Evolutionary conservation across 2,888 invertebrate species (phyloP).

Genomic region (Craniophora ligustri): DNA sequence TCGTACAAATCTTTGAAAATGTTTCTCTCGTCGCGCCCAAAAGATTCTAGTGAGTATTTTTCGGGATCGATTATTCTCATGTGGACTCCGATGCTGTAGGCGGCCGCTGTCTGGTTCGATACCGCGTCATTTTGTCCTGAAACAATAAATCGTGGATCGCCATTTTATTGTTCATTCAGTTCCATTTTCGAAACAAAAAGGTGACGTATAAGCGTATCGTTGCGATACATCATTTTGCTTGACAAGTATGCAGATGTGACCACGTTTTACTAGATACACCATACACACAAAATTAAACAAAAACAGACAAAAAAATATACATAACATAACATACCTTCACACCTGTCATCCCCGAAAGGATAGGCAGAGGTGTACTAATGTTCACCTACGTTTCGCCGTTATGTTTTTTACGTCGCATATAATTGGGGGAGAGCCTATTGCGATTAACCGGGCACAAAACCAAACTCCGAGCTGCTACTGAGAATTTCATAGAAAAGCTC

Average conservation of each 20-base stretch:
- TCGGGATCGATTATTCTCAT: constrained; percentile 74
- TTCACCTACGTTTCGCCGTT: too few relatives aligned
- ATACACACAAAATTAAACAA: neutral
- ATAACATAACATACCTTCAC: too few relatives aligned
- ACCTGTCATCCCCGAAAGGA: too few relatives aligned
- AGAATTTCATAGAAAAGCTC: too few relatives aligned
- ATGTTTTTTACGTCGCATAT: too few relatives aligned
- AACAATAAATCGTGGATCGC: constrained; percentile 53
- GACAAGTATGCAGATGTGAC: constrained; percentile 53
- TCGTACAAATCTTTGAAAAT: constrained; percentile 69
- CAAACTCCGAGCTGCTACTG: too few relatives aligned
- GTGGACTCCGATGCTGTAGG: constrained; percentile 66
- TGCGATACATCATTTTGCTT: constrained; percentile 48
- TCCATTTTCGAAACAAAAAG: constrained; percentile 50
- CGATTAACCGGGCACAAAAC: too few relatives aligned
- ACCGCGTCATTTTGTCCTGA: constrained; percentile 54
- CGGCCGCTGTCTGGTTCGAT: constrained; percentile 59
- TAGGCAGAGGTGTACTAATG: too few relatives aligned
- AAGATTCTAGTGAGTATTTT: constrained; percentile 71
- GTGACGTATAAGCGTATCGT: constrained; percentile 42
- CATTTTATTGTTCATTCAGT: constrained; percentile 50
- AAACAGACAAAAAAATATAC: too few relatives aligned
- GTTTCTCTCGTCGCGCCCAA: constrained; percentile 68
- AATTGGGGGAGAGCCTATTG: too few relatives aligned
- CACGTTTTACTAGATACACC: neutral